These are phyloP conservation scores for Drosophila kambysellisi DNA, from an alignment of 2,888 invertebrate species.

Conservation along the genomic window DNA sequence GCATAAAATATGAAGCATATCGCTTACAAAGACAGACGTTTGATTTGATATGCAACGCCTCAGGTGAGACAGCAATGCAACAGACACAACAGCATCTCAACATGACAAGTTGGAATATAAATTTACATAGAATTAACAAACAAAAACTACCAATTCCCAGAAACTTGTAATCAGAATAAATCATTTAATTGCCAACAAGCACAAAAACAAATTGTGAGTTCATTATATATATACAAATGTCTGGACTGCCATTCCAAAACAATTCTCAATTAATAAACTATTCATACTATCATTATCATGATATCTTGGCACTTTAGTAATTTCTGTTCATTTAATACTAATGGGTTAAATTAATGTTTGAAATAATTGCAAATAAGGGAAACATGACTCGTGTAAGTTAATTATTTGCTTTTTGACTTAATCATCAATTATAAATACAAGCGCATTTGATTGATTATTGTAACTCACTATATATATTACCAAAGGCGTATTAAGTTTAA, in stretches of 20 bases:
- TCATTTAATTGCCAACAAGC: slow-evolving; percentile 6
- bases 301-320: neutral
- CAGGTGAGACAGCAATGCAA: neutral
- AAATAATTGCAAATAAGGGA: neutral
- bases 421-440: neutral
- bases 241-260: neutral
- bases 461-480: neutral
- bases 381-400: neutral
- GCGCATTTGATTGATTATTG: neutral
- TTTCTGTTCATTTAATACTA: neutral
- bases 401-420: neutral
- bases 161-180: neutral
- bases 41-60: slow-evolving; percentile 32
- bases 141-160: neutral
- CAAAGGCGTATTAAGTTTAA: neutral
- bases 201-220: neutral
- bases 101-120: neutral
- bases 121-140: neutral
- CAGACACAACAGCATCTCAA: neutral
- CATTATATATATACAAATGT: neutral
- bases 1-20: slow-evolving; percentile 23
- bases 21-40: neutral
- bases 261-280: neutral
- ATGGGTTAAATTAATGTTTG: neutral
- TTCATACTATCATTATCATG: neutral